A percentile compares a stretch with the other conserved stretches of the same genome.
Evolutionary conservation across 1,140 invertebrate genomes (phyloP).

Genomic region (Ephestia elutella): DNA sequence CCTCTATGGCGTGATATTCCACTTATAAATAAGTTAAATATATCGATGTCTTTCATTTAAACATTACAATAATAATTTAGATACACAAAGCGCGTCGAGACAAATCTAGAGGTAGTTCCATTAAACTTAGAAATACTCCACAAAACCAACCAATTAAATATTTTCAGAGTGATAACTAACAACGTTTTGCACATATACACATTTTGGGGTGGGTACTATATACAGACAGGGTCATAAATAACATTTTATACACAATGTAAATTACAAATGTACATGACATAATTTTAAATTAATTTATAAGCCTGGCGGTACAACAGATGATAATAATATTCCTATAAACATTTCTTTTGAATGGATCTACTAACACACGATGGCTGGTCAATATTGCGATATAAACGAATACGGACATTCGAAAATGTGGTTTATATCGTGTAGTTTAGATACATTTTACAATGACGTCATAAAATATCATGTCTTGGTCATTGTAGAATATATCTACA

Average conservation of each 20-base stretch:
- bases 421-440: too few species aligned
- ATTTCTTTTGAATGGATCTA: too few species aligned
- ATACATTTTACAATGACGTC: too few species aligned
- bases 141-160: not conserved
- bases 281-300: too few species aligned
- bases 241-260: not conserved
- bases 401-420: too few species aligned
- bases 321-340: too few species aligned
- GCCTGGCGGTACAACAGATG: too few species aligned
- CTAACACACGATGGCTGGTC: too few species aligned
- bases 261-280: slow-evolving; percentile 3
- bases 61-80: not conserved
- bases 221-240: not conserved
- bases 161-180: not conserved
- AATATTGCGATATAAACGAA: too few species aligned
- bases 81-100: not conserved
- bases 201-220: not conserved
- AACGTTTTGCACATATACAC: not conserved
- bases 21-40: not conserved
- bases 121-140: not conserved
- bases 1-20: not conserved
- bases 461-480: too few species aligned
- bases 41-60: not conserved
- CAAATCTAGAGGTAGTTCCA: not conserved
- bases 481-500: too few species aligned